Evolutionary conservation across 2,888 invertebrate genomes (phyloP).

Genomic region (Lasioglossum villosulum): DNA sequence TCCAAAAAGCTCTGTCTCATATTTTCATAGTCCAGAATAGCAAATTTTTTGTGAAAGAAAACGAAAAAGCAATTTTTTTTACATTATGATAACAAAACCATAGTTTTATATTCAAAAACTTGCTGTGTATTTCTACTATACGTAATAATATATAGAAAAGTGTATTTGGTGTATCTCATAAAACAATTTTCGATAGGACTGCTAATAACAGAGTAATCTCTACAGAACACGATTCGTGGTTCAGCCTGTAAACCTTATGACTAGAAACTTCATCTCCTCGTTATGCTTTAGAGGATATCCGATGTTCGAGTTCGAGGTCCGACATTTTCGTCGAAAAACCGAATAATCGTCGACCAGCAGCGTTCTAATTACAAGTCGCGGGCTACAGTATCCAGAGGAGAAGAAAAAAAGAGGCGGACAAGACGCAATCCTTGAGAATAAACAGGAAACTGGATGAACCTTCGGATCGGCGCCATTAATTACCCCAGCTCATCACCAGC

Average conservation of each 20-base stretch:
- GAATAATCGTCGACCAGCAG: neutral
- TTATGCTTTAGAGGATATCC: neutral
- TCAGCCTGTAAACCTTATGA: too few relatives aligned
- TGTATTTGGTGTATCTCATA: too few relatives aligned
- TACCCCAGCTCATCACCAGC: constrained; percentile 58
- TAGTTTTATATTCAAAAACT: too few relatives aligned
- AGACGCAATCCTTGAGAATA: constrained; percentile 16
- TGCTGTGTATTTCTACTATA: too few relatives aligned
- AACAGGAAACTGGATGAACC: constrained; percentile 32
- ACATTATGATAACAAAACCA: too few relatives aligned
- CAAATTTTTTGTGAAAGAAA: too few relatives aligned
- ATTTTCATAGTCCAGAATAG: neutral
- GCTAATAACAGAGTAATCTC: too few relatives aligned
- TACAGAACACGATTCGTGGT: too few relatives aligned
- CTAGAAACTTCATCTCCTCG: neutral
- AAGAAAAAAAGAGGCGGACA: neutral
- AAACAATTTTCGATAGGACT: too few relatives aligned
- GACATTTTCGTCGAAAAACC: neutral
- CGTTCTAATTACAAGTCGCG: constrained; percentile 10
- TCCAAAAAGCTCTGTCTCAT: neutral
- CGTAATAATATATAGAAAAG: too few relatives aligned
- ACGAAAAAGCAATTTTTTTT: too few relatives aligned
- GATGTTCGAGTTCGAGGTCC: neutral
- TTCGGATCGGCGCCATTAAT: constrained; percentile 58
- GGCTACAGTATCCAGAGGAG: neutral